Percentiles rank a stretch among this genome's conserved stretches.
Evolutionary conservation across 2,888 invertebrate genomes (phyloP).

Genomic region (Pheosia tremula): DNA sequence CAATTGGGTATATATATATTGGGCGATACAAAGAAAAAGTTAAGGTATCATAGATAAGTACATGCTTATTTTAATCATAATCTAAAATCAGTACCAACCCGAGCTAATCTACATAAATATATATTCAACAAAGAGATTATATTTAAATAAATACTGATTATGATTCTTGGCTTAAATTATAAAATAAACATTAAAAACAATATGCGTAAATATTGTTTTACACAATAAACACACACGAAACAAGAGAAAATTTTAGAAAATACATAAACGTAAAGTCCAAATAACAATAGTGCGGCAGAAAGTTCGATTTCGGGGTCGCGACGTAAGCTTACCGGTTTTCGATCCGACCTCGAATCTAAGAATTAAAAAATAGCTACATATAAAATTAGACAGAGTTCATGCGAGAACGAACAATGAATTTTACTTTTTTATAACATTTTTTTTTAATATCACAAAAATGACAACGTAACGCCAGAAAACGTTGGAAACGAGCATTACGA

Average conservation of each 20-base stretch:
- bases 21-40: too few species aligned
- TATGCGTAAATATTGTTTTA: constrained; percentile 3
- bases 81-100: too few species aligned
- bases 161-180: neutral
- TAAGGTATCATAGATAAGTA: too few species aligned
- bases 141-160: neutral
- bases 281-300: constrained; percentile 48
- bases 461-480: constrained; percentile 18
- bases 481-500: constrained; percentile 40
- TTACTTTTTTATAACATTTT: constrained; percentile 29
- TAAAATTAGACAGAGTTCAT: constrained; percentile 67
- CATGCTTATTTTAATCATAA: too few species aligned
- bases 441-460: constrained; percentile 24
- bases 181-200: neutral
- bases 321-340: constrained; percentile 68
- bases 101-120: too few species aligned
- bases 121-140: too few species aligned
- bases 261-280: constrained; percentile 3
- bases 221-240: neutral
- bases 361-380: constrained; percentile 77
- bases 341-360: constrained; percentile 64
- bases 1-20: too few species aligned
- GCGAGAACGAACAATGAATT: constrained; percentile 62
- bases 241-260: constrained; percentile 7
- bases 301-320: constrained; percentile 55